Evolutionary conservation across 2,113 vertebrate genomes (phyloP), one percentile per base, ranked within the genome.

Genomic region (Aegithalos caudatus): DNA sequence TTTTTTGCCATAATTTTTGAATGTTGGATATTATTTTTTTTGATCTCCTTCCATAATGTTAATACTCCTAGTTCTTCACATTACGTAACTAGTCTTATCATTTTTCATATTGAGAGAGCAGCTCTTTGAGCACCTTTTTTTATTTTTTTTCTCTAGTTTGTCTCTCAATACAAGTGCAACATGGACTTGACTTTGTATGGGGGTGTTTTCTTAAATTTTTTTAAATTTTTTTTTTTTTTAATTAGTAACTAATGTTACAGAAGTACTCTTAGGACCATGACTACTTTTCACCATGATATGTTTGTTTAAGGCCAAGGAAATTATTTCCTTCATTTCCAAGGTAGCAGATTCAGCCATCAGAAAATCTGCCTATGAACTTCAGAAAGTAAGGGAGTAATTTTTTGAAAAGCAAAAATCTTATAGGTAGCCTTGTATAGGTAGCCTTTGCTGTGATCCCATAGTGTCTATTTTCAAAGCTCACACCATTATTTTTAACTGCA

Each of bases 31-130:
- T 65, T 31, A 5, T 50, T 77, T 70, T 74, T 84, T 74, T 19
- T 6, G 5, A 1, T 45, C 13, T 86, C 31, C 10, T 6, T 78
- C 31, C 0, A 0, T 40, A 61, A 45, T 11, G 1, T 61, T 72
- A 67, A 54, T 58, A 24, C 14, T 73, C 12, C 7, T 42, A 31
- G 15, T 61, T 58, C 18, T 86, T 77, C 6, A 10, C 0, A 0
- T 65, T 57, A 53, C 48, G 12, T 62, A 47, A 23, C 29, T 42
- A 74, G 14, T 35, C 16, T 24, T 66, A 27, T 76, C 18, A 20
- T 45, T 76, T 79, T 85, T 89, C 35, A 50, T 11, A 21, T 17
- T 37, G 13, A 61, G 23, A 17, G 25, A 56, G 7, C 14, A 13
- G n/a, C 8, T 53, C 18, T 64, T 35, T 42, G 18, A 57, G 14